Evolutionary conservation across 1,140 invertebrate species (phyloP).

Genomic region (Penaeus japonicus): DNA sequence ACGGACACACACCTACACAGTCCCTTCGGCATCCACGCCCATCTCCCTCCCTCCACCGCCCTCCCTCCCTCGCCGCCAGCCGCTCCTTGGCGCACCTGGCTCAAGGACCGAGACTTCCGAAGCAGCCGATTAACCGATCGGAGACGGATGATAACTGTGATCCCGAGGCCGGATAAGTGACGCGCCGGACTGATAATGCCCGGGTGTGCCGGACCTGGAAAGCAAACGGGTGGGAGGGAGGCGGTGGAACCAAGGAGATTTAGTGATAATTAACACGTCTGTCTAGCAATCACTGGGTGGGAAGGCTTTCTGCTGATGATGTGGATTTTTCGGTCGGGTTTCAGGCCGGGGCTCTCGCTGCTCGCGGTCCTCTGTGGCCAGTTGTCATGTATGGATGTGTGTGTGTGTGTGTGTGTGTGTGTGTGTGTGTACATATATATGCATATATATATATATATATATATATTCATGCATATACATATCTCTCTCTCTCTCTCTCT

Average conservation of each 20-base stretch:
- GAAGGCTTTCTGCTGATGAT: no score
- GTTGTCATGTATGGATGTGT: no score
- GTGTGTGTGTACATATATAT: no score
- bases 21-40: background rate
- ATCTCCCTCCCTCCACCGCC: background rate
- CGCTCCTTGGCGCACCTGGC: constrained; percentile 23
- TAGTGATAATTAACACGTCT: no score
- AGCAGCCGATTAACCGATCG: constrained; percentile 21
- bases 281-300: no score
- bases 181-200: background rate
- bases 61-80: background rate
- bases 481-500: no score
- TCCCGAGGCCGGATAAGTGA: constrained; percentile 16
- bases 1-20: background rate
- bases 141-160: constrained; percentile 32
- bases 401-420: no score
- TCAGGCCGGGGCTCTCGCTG: no score
- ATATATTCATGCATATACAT: no score
- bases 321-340: no score
- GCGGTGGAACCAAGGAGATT: background rate
- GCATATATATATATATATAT: no score
- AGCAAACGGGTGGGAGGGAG: background rate
- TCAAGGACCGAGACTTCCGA: constrained; percentile 27
- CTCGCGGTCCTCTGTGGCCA: no score
- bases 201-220: constrained; percentile 1